Percentiles rank a stretch among this genome's conserved stretches.
Evolutionary conservation across 2,888 invertebrate genomes (phyloP).

Genomic region (Cenopis cana): DNA sequence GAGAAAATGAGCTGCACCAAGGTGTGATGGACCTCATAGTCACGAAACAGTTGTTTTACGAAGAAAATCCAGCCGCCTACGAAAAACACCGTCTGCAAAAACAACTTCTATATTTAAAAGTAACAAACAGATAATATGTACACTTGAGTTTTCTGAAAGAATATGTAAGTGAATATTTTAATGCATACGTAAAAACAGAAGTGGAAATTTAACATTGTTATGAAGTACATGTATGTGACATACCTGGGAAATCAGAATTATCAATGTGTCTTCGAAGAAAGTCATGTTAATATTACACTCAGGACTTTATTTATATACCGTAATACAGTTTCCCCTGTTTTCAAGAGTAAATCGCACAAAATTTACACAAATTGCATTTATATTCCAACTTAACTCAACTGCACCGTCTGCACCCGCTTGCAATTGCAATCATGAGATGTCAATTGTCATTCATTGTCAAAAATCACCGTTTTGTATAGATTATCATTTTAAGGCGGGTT

Average conservation of each 20-base stretch:
- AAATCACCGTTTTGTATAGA: too few species aligned
- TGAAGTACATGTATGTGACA: conserved; percentile 43
- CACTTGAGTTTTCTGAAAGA: not conserved
- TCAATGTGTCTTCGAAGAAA: conserved; percentile 92
- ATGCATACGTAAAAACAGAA: conserved; percentile 5
- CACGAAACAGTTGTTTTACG: conserved; percentile 97
- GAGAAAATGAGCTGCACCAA: conserved; percentile 98
- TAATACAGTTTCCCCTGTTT: conserved; percentile 1
- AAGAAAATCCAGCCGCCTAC: conserved; percentile 99
- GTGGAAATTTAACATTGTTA: conserved; percentile 40
- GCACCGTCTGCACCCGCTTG: not conserved
- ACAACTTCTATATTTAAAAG: conserved; percentile 7
- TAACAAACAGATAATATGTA: not conserved
- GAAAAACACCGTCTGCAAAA: conserved; percentile 94
- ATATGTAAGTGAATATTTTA: not conserved
- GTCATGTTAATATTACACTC: conserved; percentile 84
- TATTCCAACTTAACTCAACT: not conserved
- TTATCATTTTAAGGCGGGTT: not conserved
- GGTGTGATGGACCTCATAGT: conserved; percentile 98
- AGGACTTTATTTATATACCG: not conserved
- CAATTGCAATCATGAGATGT: not conserved
- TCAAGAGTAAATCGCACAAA: not conserved
- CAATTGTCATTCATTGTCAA: not conserved
- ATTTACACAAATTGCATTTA: conserved; percentile 6
- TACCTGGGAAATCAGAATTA: conserved; percentile 93